A percentile compares a stretch with the other conserved stretches of the same genome.
phyloP scores from a whole-genome alignment of 2,113 vertebrate genomes.

The Eptesicus fuscus region DNA sequence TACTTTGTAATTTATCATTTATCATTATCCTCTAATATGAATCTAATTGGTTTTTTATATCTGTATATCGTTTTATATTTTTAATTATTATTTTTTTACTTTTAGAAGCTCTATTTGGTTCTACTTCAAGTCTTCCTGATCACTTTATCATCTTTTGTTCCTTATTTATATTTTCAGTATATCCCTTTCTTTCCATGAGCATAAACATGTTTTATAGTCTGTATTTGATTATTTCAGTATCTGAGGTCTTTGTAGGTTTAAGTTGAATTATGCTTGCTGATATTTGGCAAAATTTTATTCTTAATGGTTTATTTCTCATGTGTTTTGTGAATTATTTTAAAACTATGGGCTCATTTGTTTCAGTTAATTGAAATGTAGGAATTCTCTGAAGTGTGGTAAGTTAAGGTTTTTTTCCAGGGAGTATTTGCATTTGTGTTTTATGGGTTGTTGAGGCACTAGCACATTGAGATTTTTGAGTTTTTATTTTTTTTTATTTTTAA shows the following conservation, averaged over 20 bases:
- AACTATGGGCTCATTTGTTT: neutral
- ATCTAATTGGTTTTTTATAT: neutral
- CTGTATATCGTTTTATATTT: neutral
- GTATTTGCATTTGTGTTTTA: neutral
- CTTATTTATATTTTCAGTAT: neutral
- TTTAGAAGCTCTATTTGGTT: neutral
- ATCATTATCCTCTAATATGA: too few species aligned
- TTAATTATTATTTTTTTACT: neutral
- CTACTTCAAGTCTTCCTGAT: neutral
- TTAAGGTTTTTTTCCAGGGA: neutral
- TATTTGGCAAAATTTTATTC: constrained; percentile 18
- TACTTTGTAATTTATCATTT: neutral
- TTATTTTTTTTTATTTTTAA: too few species aligned
- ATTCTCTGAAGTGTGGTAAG: constrained; percentile 24
- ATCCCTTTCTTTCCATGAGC: neutral
- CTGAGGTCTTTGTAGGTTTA: neutral
- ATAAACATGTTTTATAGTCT: neutral
- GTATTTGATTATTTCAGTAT: neutral
- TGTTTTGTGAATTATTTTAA: neutral
- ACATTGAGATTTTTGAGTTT: neutral
- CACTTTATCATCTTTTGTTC: neutral
- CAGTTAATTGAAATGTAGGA: neutral
- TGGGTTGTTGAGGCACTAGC: neutral
- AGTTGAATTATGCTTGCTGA: neutral
- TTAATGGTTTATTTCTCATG: neutral